phyloP scores from a whole-genome alignment of 2,888 invertebrate species.

The Galerucella pusilla region DNA sequence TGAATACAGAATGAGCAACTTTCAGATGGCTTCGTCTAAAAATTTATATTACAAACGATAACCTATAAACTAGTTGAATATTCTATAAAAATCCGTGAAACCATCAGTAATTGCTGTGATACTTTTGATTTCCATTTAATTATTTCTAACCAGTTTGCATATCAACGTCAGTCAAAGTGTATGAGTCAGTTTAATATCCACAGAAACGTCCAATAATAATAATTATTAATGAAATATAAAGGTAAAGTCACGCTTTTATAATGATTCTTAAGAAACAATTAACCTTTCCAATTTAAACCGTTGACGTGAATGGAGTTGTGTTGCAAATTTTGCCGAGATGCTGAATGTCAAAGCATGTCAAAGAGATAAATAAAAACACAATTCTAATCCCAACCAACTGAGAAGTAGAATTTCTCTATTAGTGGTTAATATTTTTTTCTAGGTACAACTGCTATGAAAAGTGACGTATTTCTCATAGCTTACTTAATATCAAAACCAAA shows the following conservation, averaged over 20 bases:
- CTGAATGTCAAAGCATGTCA: neutral
- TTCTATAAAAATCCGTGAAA: conserved; percentile 4
- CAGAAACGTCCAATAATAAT: conserved; percentile 7
- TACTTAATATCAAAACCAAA: too few relatives aligned
- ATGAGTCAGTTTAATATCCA: neutral
- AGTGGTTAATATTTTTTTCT: too few relatives aligned
- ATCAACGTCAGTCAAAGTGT: neutral
- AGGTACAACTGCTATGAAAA: too few relatives aligned
- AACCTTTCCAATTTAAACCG: neutral
- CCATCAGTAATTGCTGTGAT: neutral
- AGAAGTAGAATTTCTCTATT: too few relatives aligned
- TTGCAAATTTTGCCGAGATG: neutral
- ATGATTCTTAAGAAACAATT: conserved; percentile 1
- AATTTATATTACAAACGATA: too few relatives aligned
- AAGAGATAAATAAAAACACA: neutral
- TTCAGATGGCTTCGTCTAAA: too few relatives aligned
- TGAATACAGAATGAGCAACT: too few relatives aligned
- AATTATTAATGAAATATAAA: neutral
- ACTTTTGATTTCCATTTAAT: conserved; percentile 10
- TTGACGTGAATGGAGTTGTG: neutral
- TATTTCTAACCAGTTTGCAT: neutral
- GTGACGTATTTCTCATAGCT: too few relatives aligned
- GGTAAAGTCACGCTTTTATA: neutral
- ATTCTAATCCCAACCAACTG: neutral
- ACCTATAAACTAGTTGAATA: too few relatives aligned